phyloP scores from a whole-genome alignment of 2,888 invertebrate genomes.

The Rhopalosiphum nymphaeae region DNA sequence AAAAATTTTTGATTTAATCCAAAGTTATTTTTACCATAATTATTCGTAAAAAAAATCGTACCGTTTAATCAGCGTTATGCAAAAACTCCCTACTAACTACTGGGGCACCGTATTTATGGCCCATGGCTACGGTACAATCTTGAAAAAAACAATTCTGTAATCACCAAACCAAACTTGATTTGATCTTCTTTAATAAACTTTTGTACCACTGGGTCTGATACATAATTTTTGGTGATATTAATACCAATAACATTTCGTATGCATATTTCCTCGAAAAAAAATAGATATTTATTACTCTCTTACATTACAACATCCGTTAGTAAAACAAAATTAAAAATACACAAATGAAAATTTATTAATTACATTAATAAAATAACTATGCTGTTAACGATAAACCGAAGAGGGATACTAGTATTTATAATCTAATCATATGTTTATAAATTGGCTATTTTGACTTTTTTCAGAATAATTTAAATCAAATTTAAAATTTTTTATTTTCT shows the following conservation, averaged over 20 bases:
- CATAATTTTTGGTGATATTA: not conserved
- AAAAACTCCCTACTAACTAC: conserved; percentile 67
- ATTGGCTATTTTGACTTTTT: too few relatives aligned
- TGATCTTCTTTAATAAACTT: conserved; percentile 47
- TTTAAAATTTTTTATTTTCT: too few relatives aligned
- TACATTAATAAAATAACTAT: not conserved
- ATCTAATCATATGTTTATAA: too few relatives aligned
- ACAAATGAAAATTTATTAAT: not conserved
- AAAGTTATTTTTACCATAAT: too few relatives aligned
- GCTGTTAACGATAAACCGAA: not conserved
- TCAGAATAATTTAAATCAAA: too few relatives aligned
- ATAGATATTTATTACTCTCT: not conserved
- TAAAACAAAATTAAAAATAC: conserved; percentile 1
- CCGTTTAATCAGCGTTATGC: too few relatives aligned
- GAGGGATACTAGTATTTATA: too few relatives aligned
- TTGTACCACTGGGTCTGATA: conserved; percentile 42
- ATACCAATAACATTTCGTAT: not conserved
- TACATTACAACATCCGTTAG: not conserved
- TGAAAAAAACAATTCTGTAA: conserved; percentile 68
- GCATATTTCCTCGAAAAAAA: conserved; percentile 5
- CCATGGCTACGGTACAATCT: conserved; percentile 69
- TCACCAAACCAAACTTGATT: conserved; percentile 52
- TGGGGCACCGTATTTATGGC: conserved; percentile 68
- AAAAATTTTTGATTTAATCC: too few relatives aligned
- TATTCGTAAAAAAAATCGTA: too few relatives aligned